These are phyloP conservation scores for Bombus pascuorum DNA, from an alignment of 1,140 invertebrate genomes.

Conservation along the genomic window DNA sequence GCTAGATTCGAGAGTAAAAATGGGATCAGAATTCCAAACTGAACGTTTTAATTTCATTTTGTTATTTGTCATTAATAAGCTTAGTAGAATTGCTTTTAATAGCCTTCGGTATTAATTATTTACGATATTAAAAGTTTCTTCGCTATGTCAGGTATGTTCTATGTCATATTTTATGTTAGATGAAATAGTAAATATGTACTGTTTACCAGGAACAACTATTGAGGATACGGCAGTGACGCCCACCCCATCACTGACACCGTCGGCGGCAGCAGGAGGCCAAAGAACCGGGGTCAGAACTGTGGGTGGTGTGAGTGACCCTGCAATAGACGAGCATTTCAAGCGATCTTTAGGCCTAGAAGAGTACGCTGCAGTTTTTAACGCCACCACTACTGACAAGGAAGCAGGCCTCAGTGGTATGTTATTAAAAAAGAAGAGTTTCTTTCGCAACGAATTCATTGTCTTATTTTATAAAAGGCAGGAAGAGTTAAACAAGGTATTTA, in stretches of 20 bases:
- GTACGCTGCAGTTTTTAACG: constrained; percentile 91
- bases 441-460: not conserved
- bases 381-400: constrained; percentile 78
- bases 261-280: constrained; percentile 73
- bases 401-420: constrained; percentile 78
- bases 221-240: constrained; percentile 79
- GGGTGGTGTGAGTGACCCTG: constrained; percentile 87
- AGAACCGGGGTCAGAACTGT: constrained; percentile 77
- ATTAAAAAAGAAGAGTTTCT: not conserved
- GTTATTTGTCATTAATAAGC: not conserved
- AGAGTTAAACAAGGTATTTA: not conserved
- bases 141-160: not conserved
- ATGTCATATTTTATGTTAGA: not conserved
- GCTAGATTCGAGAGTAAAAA: not conserved
- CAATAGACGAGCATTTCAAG: constrained; percentile 97
- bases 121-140: not conserved
- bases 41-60: not conserved
- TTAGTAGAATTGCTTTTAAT: not conserved
- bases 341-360: constrained; percentile 93
- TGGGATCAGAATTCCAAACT: not conserved
- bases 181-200: not conserved
- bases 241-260: constrained; percentile 75
- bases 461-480: not conserved
- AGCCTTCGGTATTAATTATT: not conserved
- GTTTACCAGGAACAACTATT: constrained; percentile 74